A percentile compares a stretch with the other conserved stretches of the same genome.
Conservation (phyloP, 2,888 invertebrate species). For the Troglohyphantes excavatus region DNA sequence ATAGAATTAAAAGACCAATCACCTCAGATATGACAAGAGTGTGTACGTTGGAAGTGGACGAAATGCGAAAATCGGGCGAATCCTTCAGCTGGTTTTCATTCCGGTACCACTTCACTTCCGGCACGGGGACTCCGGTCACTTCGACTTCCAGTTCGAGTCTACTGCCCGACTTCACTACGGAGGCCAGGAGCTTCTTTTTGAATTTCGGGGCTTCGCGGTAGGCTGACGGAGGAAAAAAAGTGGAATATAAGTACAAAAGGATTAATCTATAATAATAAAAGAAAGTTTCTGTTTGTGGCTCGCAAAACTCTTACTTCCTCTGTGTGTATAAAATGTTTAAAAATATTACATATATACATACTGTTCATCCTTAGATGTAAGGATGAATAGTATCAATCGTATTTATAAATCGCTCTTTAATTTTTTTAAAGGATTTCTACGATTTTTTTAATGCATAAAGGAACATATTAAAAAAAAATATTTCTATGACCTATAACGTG, state of each 20-base stretch:
- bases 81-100: conserved; percentile 91
- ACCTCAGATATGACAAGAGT: conserved; percentile 72
- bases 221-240: conserved; percentile 63
- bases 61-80: conserved; percentile 90
- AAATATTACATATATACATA: too few relatives aligned
- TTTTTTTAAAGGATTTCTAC: too few relatives aligned
- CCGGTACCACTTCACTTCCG: conserved; percentile 87
- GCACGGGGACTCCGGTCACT: conserved; percentile 87
- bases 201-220: conserved; percentile 86
- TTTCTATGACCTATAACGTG: too few relatives aligned
- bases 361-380: too few relatives aligned
- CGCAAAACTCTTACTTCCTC: too few relatives aligned
- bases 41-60: conserved; percentile 86
- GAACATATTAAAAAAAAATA: too few relatives aligned
- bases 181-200: conserved; percentile 82
- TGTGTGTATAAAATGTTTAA: too few relatives aligned
- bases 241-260: not conserved
- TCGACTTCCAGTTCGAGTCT: conserved; percentile 85
- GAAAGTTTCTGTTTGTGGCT: too few relatives aligned
- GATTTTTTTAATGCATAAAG: too few relatives aligned
- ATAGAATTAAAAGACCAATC: not conserved
- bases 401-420: too few relatives aligned
- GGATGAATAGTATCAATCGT: too few relatives aligned
- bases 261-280: too few relatives aligned
- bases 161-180: conserved; percentile 80